phyloP scores from a whole-genome alignment of 2,888 invertebrate species.

The Pyrrhosoma nymphula region DNA sequence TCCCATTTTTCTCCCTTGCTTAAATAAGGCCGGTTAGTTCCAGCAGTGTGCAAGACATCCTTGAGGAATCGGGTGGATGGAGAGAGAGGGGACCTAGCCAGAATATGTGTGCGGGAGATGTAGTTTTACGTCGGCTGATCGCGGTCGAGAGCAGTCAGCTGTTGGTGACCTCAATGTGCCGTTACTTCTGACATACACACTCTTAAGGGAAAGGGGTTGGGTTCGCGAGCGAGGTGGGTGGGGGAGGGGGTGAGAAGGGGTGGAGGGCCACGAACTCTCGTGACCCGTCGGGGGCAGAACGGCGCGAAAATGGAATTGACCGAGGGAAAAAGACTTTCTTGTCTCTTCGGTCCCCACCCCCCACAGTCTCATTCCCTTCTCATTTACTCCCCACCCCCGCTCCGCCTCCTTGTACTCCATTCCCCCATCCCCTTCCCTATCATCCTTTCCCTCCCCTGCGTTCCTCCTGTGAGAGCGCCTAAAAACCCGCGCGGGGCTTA shows the following conservation, averaged over 20 bases:
- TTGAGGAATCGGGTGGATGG: neutral
- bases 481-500: neutral
- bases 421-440: neutral
- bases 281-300: conserved; percentile 62
- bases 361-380: neutral
- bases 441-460: too few relatives aligned
- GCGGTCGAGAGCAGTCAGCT: conserved; percentile 50
- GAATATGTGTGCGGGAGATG: neutral
- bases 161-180: conserved; percentile 63
- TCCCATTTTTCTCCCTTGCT: neutral
- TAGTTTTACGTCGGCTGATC: conserved; percentile 3
- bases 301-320: conserved; percentile 58
- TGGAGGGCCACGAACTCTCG: conserved; percentile 58
- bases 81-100: neutral
- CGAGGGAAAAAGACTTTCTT: neutral
- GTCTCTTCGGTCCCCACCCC: conserved; percentile 20
- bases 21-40: neutral
- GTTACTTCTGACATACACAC: conserved; percentile 59
- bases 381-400: neutral
- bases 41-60: neutral
- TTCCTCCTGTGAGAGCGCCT: neutral
- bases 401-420: neutral
- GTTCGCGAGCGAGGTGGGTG: neutral
- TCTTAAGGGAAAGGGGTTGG: neutral
- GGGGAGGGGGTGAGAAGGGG: neutral